Percentiles rank a stretch among this genome's conserved stretches.
These are phyloP conservation scores for Nanorana parkeri DNA, from an alignment of 2,113 vertebrate genomes.

Conservation along the genomic window DNA sequence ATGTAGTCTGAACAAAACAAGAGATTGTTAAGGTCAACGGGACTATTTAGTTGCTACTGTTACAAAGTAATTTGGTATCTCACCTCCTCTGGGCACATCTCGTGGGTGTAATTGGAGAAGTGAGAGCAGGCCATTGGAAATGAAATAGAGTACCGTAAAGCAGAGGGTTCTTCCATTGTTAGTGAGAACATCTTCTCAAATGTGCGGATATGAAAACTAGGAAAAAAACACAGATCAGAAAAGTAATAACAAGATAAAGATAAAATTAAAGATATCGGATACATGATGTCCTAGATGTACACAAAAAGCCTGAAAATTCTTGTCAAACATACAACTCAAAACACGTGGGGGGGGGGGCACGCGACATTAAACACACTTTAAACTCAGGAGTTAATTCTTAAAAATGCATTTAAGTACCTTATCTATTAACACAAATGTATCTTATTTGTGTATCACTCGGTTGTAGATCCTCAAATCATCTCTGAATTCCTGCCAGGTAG, in stretches of 20 bases:
- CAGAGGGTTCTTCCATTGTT: conserved; percentile 77
- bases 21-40: conserved; percentile 9
- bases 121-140: conserved; percentile 84
- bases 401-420: no score
- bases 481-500: no score
- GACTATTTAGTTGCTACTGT: conserved; percentile 12
- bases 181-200: conserved; percentile 87
- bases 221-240: not conserved
- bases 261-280: no score
- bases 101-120: conserved; percentile 78
- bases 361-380: no score
- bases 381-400: no score
- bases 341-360: no score
- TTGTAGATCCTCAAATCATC: no score
- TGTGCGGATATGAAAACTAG: conserved; percentile 80
- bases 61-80: conserved; percentile 58
- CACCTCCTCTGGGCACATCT: conserved; percentile 94
- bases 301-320: no score
- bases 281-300: no score
- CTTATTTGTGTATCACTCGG: no score
- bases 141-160: conserved; percentile 82
- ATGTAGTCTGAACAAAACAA: conserved; percentile 12
- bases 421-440: no score
- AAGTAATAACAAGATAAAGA: not conserved
- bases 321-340: no score